Conservation (phyloP, 2,113 vertebrate genomes). For the Cololabis saira region DNA sequence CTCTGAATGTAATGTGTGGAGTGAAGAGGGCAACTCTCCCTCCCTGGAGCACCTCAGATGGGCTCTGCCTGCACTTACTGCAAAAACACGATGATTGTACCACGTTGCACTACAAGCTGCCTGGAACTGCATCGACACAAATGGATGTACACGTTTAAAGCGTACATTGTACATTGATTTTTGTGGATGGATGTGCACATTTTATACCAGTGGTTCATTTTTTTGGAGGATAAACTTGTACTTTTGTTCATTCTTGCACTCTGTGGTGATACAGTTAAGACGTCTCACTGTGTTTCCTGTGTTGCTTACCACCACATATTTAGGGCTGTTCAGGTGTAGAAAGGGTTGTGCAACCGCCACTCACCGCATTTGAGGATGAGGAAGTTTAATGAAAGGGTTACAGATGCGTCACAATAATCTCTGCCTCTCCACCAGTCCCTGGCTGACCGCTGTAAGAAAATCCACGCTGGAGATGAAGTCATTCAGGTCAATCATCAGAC, state of each 20-base stretch:
- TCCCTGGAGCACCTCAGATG: neutral
- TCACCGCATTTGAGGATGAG: too few species aligned
- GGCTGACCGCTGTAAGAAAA: conserved; percentile 86
- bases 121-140: neutral
- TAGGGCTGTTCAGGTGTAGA: too few species aligned
- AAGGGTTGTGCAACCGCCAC: too few species aligned
- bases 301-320: too few species aligned
- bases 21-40: neutral
- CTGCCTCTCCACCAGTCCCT: conserved; percentile 71
- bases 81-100: too few species aligned
- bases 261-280: too few species aligned
- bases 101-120: neutral
- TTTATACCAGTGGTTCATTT: too few species aligned
- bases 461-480: conserved; percentile 85
- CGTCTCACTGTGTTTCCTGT: too few species aligned
- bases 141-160: neutral
- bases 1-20: neutral
- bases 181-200: too few species aligned
- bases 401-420: neutral
- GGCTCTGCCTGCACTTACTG: neutral
- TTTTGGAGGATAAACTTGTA: too few species aligned
- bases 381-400: neutral
- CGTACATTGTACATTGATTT: too few species aligned
- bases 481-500: conserved; percentile 87
- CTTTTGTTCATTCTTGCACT: too few species aligned